Evolutionary conservation across 92 coral and sea anemone species (phyloP), one percentile per base, ranked within the genome.

Genomic region (Zoanthus sansibaricus): DNA sequence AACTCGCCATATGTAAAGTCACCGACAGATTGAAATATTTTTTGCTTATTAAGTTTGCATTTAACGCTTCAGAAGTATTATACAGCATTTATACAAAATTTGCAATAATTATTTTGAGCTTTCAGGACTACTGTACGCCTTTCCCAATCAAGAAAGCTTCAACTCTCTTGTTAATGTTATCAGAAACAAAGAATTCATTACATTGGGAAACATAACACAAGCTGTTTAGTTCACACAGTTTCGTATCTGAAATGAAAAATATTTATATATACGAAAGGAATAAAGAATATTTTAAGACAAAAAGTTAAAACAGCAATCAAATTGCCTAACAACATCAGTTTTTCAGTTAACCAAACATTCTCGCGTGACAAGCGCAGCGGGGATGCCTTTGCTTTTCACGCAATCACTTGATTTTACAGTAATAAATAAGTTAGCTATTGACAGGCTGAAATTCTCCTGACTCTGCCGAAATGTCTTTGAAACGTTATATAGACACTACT

Each of bases 81-180:
- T 33, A 33, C 42, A 1, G 42, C 42, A 33, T 33, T 80, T 80
- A 69, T 80, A 80, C 47, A 79, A 59, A 74, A 74, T 80, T 77
- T 52, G 62, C 83, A 77, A 56, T 78, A 21, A 52, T 55, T 55
- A 78, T 55, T 78, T 54, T 55, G 10, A 78, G 83, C 71, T 44
- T 78, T 20, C 83, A 78, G 83, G 67, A 52, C 51, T 49, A 78
- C 8, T 37, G 47, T 71, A 71, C 16, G 20, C 51, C 49, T 0
- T 70, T 71, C 13, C 48, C 76, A 71, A 71, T 71, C 76, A 71
- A 30, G 76, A 3, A 70, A 25, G 42, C 75, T 68, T 20, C 72
- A 68, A 20, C 32, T 20, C 44, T 20, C 13, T 68, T 5, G 32
- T 6, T 68, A 68, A n/a, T n/a, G n/a, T n/a, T n/a, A n/a, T n/a